A percentile compares a stretch with the other conserved stretches of the same genome.
These are phyloP conservation scores for Dynastes hyllus DNA, from an alignment of 2,888 invertebrate genomes.

Conservation along the genomic window DNA sequence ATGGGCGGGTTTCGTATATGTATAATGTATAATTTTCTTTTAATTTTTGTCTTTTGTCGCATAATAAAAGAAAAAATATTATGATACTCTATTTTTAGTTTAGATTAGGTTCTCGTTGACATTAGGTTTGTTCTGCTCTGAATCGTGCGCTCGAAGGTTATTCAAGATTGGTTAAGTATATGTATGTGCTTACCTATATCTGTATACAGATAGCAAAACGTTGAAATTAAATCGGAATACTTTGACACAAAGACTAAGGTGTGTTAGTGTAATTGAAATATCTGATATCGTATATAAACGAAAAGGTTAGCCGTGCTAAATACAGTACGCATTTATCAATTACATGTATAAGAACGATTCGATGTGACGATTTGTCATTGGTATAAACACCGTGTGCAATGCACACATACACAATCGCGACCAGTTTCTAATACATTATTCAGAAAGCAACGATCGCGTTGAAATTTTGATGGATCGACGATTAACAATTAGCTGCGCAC, in stretches of 20 bases:
- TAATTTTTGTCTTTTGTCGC: no score
- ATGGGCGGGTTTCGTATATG: no score
- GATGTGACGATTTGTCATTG: neutral
- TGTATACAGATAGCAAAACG: no score
- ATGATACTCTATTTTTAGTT: no score
- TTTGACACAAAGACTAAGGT: constrained; percentile 5
- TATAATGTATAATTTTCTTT: no score
- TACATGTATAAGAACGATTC: neutral
- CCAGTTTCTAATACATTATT: constrained; percentile 25
- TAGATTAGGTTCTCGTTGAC: no score
- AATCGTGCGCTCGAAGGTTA: no score
- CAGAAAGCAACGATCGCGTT: constrained; percentile 12
- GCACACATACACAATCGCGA: neutral
- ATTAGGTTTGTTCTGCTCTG: no score
- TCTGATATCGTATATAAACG: constrained; percentile 1
- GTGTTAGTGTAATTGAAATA: neutral
- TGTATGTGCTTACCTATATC: no score
- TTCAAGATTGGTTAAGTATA: no score
- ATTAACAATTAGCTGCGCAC: constrained; percentile 16
- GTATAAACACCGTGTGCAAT: neutral
- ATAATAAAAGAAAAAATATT: no score
- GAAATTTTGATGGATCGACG: constrained; percentile 30
- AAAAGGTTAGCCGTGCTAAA: constrained; percentile 10
- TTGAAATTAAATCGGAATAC: no score
- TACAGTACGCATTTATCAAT: constrained; percentile 5